Evolutionary conservation across 2,113 vertebrate species (phyloP), one percentile per base, ranked within the genome.

Genomic region (Pseudorasbora parva): DNA sequence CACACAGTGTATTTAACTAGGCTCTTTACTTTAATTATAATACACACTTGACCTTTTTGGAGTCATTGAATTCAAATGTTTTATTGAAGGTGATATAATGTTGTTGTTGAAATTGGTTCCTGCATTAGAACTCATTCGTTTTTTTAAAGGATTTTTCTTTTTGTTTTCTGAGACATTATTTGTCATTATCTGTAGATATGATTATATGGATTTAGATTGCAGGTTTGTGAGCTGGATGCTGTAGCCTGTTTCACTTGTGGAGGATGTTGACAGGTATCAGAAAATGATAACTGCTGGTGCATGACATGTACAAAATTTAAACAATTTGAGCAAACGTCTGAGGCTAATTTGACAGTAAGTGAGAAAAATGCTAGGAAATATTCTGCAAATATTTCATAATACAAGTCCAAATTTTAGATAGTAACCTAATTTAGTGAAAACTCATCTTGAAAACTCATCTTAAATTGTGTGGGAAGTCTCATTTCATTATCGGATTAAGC

Each of bases 301-400:
- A 43, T 21, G 83, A 21, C 23, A 72, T 76, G 27, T 47, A 59
- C 49, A 79, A 79, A 78, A 79, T 45, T 43, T 45, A 21, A 71
- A 71, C 60, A 77, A 71, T 78, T 71, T 79, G 33, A 60, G 47
- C n/a, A 17, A 49, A 56, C 7, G 19, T 79, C 43, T 33, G 5
- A 9, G 49, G 33, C 49, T 71, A 37, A 47, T 78, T 72, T 64
- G 75, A 84, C 83, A 78, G 75, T 27, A 68, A 76, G 73, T 21
- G 47, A 64, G 33, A 51, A 62, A 66, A 83, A 83, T 54, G 21
- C 25, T 14, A 14, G 30, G 74, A 30, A 60, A 60, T 37, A 23
- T 79, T 72, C 41, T 25, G 54, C 82, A 84, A 84, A 79, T 1
- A 68, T 37, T 68, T 76, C 60, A 56, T 54, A 64, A 75, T 33